These are phyloP conservation scores for Platerodrilus igneus DNA, from an alignment of 2,888 invertebrate species.

Conservation along the genomic window DNA sequence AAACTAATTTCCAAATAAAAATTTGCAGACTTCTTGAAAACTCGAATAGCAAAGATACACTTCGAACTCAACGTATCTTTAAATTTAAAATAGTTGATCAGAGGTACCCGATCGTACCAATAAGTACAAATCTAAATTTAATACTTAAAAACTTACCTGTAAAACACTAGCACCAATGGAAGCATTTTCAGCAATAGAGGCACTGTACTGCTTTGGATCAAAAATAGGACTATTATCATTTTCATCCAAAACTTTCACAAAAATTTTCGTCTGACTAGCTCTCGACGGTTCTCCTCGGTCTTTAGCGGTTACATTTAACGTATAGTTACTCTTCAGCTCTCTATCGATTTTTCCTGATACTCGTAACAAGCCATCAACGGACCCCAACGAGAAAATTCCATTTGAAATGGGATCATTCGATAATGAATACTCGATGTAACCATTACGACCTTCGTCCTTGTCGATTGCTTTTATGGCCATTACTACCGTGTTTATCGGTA, in stretches of 20 bases:
- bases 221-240: conserved; percentile 89
- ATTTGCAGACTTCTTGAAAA: no score
- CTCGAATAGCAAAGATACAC: no score
- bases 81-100: no score
- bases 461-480: conserved; percentile 87
- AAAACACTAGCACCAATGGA: conserved; percentile 87
- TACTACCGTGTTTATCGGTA: conserved; percentile 78
- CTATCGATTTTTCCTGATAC: conserved; percentile 85
- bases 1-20: no score
- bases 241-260: conserved; percentile 75
- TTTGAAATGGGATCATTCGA: conserved; percentile 61
- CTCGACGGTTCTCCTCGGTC: conserved; percentile 84
- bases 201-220: conserved; percentile 84
- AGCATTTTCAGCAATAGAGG: conserved; percentile 89
- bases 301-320: conserved; percentile 72
- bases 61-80: no score
- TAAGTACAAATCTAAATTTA: conserved; percentile 5
- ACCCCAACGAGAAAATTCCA: conserved; percentile 73
- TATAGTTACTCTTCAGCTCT: conserved; percentile 71
- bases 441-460: conserved; percentile 86
- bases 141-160: conserved; percentile 54
- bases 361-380: conserved; percentile 80
- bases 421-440: conserved; percentile 78
- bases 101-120: no score
- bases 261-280: conserved; percentile 63